Evolutionary conservation across 2,888 invertebrate species (phyloP).

Genomic region (Stenurella melanura): DNA sequence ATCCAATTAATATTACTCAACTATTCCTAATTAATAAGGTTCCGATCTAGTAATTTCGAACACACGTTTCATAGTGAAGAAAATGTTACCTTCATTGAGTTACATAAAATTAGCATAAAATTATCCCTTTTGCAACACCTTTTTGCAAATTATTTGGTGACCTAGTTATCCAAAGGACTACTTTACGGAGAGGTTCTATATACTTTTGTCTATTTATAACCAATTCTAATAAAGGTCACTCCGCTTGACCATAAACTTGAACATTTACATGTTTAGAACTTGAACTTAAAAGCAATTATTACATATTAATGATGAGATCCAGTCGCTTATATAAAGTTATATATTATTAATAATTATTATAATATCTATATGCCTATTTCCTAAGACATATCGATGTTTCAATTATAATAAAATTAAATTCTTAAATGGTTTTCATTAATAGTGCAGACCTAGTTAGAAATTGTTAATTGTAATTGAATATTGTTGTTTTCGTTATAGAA

Average conservation of each 20-base stretch:
- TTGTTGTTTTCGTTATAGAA: too few species aligned
- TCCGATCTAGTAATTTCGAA: conserved; percentile 2
- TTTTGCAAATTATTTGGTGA: neutral
- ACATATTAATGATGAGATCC: too few species aligned
- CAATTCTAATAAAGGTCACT: neutral
- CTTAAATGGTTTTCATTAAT: too few species aligned
- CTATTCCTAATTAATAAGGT: neutral
- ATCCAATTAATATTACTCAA: neutral
- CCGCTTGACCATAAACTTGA: neutral
- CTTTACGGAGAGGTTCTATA: neutral
- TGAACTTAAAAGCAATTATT: neutral
- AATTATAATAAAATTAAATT: too few species aligned
- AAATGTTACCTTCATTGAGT: neutral
- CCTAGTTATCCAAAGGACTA: neutral
- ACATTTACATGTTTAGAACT: neutral
- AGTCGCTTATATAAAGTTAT: too few species aligned
- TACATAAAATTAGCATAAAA: neutral
- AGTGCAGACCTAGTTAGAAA: too few species aligned
- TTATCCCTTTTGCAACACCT: neutral
- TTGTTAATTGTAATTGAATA: too few species aligned
- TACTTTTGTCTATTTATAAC: neutral
- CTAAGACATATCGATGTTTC: too few species aligned
- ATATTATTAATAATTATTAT: too few species aligned
- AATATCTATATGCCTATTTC: too few species aligned
- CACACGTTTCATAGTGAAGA: neutral